Base-by-base conservation (phyloP, 1,140 invertebrate genomes). In the Zophobas atratus region DNA sequence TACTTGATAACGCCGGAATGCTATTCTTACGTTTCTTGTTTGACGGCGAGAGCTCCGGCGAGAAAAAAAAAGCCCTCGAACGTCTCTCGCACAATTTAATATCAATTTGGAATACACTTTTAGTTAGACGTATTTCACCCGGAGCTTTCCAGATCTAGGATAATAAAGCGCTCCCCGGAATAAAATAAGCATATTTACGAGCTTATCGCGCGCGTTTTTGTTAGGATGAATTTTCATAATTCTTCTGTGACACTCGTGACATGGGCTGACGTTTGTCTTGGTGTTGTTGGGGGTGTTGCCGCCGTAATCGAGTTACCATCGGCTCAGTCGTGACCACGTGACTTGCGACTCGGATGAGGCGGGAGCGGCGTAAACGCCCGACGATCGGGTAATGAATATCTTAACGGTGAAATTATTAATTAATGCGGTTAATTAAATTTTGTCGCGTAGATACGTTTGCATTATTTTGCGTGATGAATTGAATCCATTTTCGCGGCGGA, bases 1-100 rank as follows among this genome's bases (percentile, higher is more conserved):
- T 73, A 53, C 49, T 75, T 70, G 57, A 75, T 74, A 78, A 70
- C 49, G 67, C 49, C 20, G 53, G 6, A 75, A 78, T 75, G 77
- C 60, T 57, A 75, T 78, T 75, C 60, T 75, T 73, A 72, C 38
- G 20, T 70, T 38, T 56, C 70, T 72, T 72, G 60, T 67, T 67
- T 67, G 39, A 46, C 38, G 39, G 60, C 60, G 39, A 67, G 43
- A 67, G 60, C 60, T 67, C n/a, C 20, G 8, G n/a, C 39, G 39
- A 55, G 39, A 41, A 43, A 67, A 67, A 67, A 67, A 36, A 1
- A 4, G 6, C 49, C 49, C 20, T 32, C 39, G n/a, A 67, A 67
- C 20, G 3, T 43, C 38, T 43, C 60, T 20, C 20, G 20, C 60
- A 46, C 56, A 43, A 67, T 67, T 67, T 67, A 67, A 67, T 67